Percentiles rank a stretch among this genome's conserved stretches.
Conservation (phyloP, 1,140 invertebrate genomes). For the Caenorhabditis inopinata region DNA sequence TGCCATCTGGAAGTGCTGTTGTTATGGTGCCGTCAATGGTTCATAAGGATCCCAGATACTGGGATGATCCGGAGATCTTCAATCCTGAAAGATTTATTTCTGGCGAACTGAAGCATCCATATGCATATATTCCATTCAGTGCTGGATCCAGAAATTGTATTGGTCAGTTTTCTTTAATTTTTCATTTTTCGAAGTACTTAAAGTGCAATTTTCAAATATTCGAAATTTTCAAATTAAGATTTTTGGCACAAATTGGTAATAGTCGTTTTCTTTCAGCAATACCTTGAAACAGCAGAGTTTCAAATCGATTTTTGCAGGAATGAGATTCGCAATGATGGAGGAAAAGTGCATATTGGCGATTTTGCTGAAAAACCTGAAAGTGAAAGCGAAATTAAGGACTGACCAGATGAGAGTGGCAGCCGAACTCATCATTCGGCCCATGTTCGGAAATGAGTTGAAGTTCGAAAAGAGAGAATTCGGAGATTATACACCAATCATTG, state of each 20-base stretch:
- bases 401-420: conserved; percentile 67
- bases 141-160: conserved; percentile 69
- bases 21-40: conserved; percentile 74
- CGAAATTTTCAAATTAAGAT: no score
- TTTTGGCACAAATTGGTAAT: no score
- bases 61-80: conserved; percentile 81
- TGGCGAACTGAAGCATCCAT: conserved; percentile 74
- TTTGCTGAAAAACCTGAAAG: conserved; percentile 77
- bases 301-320: conserved; percentile 70
- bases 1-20: conserved; percentile 75
- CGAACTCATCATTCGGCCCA: conserved; percentile 69
- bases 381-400: conserved; percentile 67
- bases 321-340: conserved; percentile 83
- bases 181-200: neutral
- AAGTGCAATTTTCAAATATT: neutral
- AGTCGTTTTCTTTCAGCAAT: no score
- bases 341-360: conserved; percentile 83
- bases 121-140: conserved; percentile 67
- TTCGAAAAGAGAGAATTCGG: conserved; percentile 53
- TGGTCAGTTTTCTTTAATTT: conserved; percentile 58
- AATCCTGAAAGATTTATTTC: conserved; percentile 88
- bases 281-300: no score
- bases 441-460: conserved; percentile 63
- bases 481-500: conserved; percentile 26
- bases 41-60: conserved; percentile 77